These are phyloP conservation scores for Lasioglossum lativentre DNA, from an alignment of 2,888 invertebrate genomes.

Conservation along the genomic window DNA sequence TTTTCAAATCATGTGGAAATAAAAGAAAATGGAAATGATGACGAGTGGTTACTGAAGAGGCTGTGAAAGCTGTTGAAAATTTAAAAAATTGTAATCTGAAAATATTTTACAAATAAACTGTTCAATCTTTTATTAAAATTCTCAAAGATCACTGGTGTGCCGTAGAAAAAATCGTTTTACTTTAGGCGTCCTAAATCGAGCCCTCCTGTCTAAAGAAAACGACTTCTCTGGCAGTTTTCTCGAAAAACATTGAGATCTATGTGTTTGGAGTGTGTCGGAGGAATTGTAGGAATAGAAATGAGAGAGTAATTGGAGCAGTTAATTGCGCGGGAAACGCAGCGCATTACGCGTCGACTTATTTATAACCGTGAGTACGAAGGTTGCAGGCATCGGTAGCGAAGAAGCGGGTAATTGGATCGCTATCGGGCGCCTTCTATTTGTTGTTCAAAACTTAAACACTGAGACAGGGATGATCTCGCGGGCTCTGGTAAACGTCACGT, in stretches of 20 bases:
- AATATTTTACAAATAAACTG: too few relatives aligned
- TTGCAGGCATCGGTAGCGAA: conserved; percentile 38
- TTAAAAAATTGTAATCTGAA: too few relatives aligned
- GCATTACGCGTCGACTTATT: conserved; percentile 43
- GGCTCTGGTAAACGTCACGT: conserved; percentile 76
- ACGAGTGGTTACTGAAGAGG: too few relatives aligned
- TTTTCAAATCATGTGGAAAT: too few relatives aligned
- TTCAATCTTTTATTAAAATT: too few relatives aligned
- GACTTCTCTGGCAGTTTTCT: neutral
- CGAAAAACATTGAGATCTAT: neutral
- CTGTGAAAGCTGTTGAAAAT: too few relatives aligned
- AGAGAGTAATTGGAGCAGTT: neutral
- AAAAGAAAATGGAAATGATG: too few relatives aligned
- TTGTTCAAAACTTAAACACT: conserved; percentile 75
- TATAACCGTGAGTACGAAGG: conserved; percentile 40
- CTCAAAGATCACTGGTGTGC: too few relatives aligned
- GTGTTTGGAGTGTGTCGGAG: neutral
- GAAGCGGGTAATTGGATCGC: conserved; percentile 64
- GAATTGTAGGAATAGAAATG: neutral
- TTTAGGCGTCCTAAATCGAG: neutral
- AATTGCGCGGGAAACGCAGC: conserved; percentile 5
- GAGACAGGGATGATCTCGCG: conserved; percentile 70
- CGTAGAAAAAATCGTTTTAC: neutral
- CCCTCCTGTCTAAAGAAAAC: neutral
- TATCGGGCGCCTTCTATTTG: conserved; percentile 76